Base-by-base conservation (phyloP, 2,888 invertebrate genomes). In the Philereme vetulata region DNA sequence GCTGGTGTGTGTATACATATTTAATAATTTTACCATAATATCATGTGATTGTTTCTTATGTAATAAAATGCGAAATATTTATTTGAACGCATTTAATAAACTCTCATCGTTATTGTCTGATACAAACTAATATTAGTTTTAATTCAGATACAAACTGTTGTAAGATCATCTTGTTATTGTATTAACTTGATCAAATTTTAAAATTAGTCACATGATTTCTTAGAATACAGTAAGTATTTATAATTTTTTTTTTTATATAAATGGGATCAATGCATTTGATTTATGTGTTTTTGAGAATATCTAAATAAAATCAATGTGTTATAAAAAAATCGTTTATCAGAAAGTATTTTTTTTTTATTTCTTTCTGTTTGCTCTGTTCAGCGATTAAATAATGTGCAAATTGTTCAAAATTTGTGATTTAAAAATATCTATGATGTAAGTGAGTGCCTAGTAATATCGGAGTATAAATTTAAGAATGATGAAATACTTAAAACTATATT, bases 371-470 rank as follows among this genome's bases (percentile, higher is more conserved):
- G 21, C 11, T 10, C 5, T 33, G 8, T 7, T 61, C 51, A 50
- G 21, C 21, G 21, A 21, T 33, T 40, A n/a, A 51, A 46, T 40
- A 7, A 50, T 42, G 10, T 56, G 11, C 45, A 34, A 46, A 38
- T 43, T 21, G 21, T 36, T 46, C 21, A 60, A 51, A 48, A 51
- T 59, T 55, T 59, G 59, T 56, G 54, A 53, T 56, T 56, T 43
- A 47, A 54, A 54, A 46, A 11, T 42, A 36, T 47, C 35, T 47
- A 42, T 50, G 45, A 50, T 44, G 40, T 55, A 52, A 52, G 55
- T 56, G 58, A 62, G 62, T 62, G 58, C 58, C 62, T 62, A 62
- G 58, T 34, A 49, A 62, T 62, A 62, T 58, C 62, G 62, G 58
- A 58, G 40, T 59, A 62, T 44, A 55, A 35, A 50, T 58, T 40